These are phyloP conservation scores for Condylostylus longicornis DNA, from an alignment of 1,140 invertebrate species.

Conservation along the genomic window DNA sequence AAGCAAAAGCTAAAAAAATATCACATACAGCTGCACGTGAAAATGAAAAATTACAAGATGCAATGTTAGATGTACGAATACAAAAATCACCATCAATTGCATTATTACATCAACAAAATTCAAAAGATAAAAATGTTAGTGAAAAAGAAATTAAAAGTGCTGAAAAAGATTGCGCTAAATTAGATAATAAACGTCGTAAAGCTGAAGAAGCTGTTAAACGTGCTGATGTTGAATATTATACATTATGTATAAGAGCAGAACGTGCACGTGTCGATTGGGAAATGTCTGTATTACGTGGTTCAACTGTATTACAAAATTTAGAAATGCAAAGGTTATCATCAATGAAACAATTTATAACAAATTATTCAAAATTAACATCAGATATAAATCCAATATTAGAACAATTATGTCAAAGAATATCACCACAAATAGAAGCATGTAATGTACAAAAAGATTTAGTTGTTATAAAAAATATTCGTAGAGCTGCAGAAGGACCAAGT, in stretches of 20 bases:
- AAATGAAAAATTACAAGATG: slow-evolving; percentile 77
- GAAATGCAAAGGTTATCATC: slow-evolving; percentile 79
- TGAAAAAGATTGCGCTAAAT: slow-evolving; percentile 44
- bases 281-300: slow-evolving; percentile 66
- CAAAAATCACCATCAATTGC: slow-evolving; percentile 34
- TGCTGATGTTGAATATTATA: slow-evolving; percentile 87
- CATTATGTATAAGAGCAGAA: slow-evolving; percentile 75
- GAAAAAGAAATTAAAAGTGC: slow-evolving; percentile 32
- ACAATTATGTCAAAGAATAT: slow-evolving; percentile 28
- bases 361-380: slow-evolving; percentile 62
- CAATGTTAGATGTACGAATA: slow-evolving; percentile 36
- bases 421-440: slow-evolving; percentile 26
- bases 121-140: slow-evolving; percentile 24
- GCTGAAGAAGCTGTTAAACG: slow-evolving; percentile 79
- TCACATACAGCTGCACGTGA: slow-evolving; percentile 68
- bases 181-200: slow-evolving; percentile 77
- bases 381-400: slow-evolving; percentile 58
- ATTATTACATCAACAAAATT: slow-evolving; percentile 30
- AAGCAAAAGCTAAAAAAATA: slow-evolving; percentile 73
- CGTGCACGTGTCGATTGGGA: slow-evolving; percentile 84
- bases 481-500: slow-evolving; percentile 35
- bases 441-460: slow-evolving; percentile 30
- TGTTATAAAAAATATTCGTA: slow-evolving; percentile 27
- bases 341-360: slow-evolving; percentile 59
- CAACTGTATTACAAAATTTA: slow-evolving; percentile 58